Evolutionary conservation across 2,113 vertebrate species (phyloP), one percentile per base, ranked within the genome.

Genomic region (Montifringilla adamsi): DNA sequence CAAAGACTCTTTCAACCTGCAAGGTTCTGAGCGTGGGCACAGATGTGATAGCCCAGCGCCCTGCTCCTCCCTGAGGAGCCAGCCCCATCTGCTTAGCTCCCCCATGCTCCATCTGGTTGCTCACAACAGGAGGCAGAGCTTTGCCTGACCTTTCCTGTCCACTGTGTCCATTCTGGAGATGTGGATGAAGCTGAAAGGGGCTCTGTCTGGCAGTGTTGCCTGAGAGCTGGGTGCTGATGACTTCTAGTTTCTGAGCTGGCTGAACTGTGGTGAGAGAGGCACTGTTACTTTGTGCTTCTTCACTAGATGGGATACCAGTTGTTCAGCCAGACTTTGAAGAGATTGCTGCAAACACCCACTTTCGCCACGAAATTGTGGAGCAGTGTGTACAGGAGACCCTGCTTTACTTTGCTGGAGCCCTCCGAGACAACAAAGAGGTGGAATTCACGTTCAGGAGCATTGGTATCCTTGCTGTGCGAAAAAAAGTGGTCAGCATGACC

Each of bases 371-470:
- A 19, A 75, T 91, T 20, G 7, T 81, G 83, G 41, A 91, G 55
- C 68, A 50, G 1, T 91, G 89, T 21, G 50, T 81, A 8, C 76
- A 81, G 6, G 89, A 91, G 55, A 91, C 31, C 19, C 31, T 87
- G 31, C 76, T 81, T 22, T 81, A 16, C 55, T 87, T 91, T 69
- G 76, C 89, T 75, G 76, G 23, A 35, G 76, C 89, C 16, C 69
- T 91, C 27, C 31, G 9, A 56, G 83, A 81, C 5, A 68, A 56
- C 18, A 86, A 55, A 20, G 89, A 91, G 35, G 89, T 91, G 69
- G 89, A 91, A 43, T 69, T 91, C 47, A 44, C 33, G 0, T 81
- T 91, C 62, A 91, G 28, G 35, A 4, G 9, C 35, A 28, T 91
- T 0, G 89, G 89, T 18, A 56, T 87, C 41, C 89, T 91, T 11